Conservation (phyloP, 2,888 invertebrate species). For the Campopleginae sp. region DNA sequence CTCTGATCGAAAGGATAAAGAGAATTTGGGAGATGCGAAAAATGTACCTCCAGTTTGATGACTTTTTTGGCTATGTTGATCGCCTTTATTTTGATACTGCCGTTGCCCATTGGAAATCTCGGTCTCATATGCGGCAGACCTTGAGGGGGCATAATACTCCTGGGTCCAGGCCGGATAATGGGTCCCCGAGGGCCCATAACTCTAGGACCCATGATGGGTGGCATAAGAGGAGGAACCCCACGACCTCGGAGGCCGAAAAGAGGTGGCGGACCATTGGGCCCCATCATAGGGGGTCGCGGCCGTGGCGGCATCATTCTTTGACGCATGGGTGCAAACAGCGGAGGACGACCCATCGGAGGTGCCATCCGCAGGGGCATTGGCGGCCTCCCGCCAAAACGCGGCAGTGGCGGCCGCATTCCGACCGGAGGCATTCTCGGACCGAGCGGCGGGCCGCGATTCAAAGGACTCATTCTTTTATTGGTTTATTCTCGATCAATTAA, state of each 20-base stretch:
- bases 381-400: constrained; percentile 76
- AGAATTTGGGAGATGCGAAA: background rate
- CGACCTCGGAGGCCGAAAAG: constrained; percentile 73
- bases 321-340: constrained; percentile 70
- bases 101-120: constrained; percentile 76
- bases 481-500: background rate
- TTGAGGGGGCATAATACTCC: constrained; percentile 75
- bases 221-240: constrained; percentile 74
- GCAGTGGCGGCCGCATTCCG: constrained; percentile 76
- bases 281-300: constrained; percentile 66
- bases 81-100: constrained; percentile 76
- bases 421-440: constrained; percentile 76
- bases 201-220: constrained; percentile 75
- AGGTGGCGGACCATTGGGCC: constrained; percentile 71
- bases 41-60: constrained; percentile 78
- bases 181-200: constrained; percentile 74
- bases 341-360: constrained; percentile 71
- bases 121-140: constrained; percentile 78
- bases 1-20: too few species aligned
- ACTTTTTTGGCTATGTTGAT: constrained; percentile 77
- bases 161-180: constrained; percentile 75
- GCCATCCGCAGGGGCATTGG: constrained; percentile 73
- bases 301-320: constrained; percentile 70
- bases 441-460: constrained; percentile 78
- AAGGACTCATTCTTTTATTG: constrained; percentile 76